Conservation (phyloP, 1,140 invertebrate genomes). For the Pseudomyrmex flavicornis region DNA sequence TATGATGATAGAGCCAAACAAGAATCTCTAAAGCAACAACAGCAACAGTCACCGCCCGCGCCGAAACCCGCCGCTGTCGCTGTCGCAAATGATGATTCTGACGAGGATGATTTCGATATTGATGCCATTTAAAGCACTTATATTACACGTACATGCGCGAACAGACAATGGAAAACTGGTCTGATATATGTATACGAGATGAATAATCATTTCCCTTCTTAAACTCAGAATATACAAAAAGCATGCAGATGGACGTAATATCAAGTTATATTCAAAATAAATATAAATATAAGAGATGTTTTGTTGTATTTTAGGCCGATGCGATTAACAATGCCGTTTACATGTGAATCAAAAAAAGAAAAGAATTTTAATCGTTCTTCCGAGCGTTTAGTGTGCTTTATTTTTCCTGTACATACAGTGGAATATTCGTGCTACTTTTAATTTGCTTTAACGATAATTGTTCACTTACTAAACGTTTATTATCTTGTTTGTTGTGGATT, state of each 20-base stretch:
- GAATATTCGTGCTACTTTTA: conserved; percentile 71
- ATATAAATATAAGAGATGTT: conserved; percentile 67
- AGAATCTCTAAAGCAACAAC: conserved; percentile 90
- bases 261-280: conserved; percentile 56
- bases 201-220: conserved; percentile 59
- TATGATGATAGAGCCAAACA: conserved; percentile 93
- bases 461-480: conserved; percentile 54
- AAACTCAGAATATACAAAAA: conserved; percentile 63
- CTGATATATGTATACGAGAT: conserved; percentile 51
- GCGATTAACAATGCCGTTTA: conserved; percentile 64
- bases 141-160: conserved; percentile 35
- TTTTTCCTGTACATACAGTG: conserved; percentile 68
- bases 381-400: conserved; percentile 74
- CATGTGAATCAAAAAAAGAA: conserved; percentile 7
- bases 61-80: conserved; percentile 81
- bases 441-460: conserved; percentile 64
- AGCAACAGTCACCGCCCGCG: conserved; percentile 76
- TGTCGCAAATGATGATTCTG: conserved; percentile 86
- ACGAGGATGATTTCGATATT: conserved; percentile 94
- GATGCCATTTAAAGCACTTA: conserved; percentile 93
- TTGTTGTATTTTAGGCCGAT: conserved; percentile 71
- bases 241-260: conserved; percentile 65
- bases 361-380: conserved; percentile 77
- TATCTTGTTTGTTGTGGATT: conserved; percentile 58
- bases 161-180: conserved; percentile 45